Evolutionary conservation across 1,140 invertebrate genomes (phyloP), one percentile per base, ranked within the genome.

Genomic region (Lordiphosa collinella): DNA sequence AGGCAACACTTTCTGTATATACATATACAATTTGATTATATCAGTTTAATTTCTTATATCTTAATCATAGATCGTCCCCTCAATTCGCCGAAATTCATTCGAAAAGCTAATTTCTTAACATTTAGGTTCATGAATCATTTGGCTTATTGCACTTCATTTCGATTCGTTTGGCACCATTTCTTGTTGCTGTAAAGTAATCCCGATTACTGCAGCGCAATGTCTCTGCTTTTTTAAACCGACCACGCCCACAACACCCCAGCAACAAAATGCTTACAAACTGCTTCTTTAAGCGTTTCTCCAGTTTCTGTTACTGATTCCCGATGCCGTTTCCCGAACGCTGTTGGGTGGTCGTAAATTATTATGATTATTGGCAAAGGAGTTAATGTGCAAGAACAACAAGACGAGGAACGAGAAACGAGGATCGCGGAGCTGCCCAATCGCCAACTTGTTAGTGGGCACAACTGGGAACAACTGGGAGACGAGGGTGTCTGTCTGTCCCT

Each of bases 301-400:
- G 22, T 44, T 44, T 8, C 16, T 29, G 41, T 29, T 44, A 29
- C 41, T 13, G 22, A 44, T 44, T 54, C 56, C 56, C 9, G 25
- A 48, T 10, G 18, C 14, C 22, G 13, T 48, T 22, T 16, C 34
- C 49, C 54, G 25, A 29, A 38, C 63, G 58, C 63, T 64, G 58
- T 79, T 78, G 74, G 74, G 74, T 78, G 74, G 74, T 79, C 74
- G 74, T 78, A 78, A 79, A 78, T 78, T 78, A 78, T 78, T 64
- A 79, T 79, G 74, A 78, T 78, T 78, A 79, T 79, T 78, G 74
- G 74, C 74, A 55, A 59, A 73, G 74, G 74, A 79, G 74, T 79
- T 73, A 78, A 78, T 79, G 68, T 78, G 74, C 62, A 75, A 72
- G 57, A 55, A 49, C 47, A 54, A 53, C 43, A 14, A 54, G 44